These are phyloP conservation scores for Eupithecia insigniata DNA, from an alignment of 2,888 invertebrate genomes.

Conservation along the genomic window DNA sequence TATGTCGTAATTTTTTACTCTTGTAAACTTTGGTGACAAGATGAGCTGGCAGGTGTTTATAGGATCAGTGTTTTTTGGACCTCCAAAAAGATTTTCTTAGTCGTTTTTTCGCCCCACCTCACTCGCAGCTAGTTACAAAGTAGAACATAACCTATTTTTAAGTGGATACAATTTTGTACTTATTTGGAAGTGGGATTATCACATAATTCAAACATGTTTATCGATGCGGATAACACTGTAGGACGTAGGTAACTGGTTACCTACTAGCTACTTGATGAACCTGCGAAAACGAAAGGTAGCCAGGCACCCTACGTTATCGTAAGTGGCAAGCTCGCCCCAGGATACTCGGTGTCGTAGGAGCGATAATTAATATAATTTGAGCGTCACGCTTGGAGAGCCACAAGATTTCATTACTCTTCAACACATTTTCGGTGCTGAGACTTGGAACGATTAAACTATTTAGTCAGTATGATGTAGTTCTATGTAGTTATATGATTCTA, in stretches of 20 bases:
- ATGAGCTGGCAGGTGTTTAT: constrained; percentile 9
- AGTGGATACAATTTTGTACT: too few species aligned
- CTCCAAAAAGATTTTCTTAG: background rate
- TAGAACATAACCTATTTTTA: background rate
- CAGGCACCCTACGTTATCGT: background rate
- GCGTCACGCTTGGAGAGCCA: constrained; percentile 65
- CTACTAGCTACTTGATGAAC: too few species aligned
- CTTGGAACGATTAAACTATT: constrained; percentile 29
- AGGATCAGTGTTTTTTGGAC: background rate
- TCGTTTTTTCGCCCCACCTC: background rate
- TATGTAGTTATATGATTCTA: too few species aligned
- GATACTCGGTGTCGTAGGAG: constrained; percentile 49
- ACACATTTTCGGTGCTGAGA: constrained; percentile 59
- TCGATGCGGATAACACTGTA: too few species aligned
- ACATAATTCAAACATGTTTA: too few species aligned
- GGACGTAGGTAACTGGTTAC: too few species aligned
- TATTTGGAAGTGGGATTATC: too few species aligned
- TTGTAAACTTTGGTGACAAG: constrained; percentile 14
- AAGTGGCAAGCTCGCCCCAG: constrained; percentile 25
- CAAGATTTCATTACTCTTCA: constrained; percentile 74
- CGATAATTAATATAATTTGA: constrained; percentile 77
- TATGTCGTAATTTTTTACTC: constrained; percentile 15
- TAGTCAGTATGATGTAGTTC: constrained; percentile 1
- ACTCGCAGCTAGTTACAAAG: background rate
- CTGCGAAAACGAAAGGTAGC: background rate